Base-by-base conservation (phyloP, 2,888 invertebrate genomes). In the Drosophila neonasuta region DNA sequence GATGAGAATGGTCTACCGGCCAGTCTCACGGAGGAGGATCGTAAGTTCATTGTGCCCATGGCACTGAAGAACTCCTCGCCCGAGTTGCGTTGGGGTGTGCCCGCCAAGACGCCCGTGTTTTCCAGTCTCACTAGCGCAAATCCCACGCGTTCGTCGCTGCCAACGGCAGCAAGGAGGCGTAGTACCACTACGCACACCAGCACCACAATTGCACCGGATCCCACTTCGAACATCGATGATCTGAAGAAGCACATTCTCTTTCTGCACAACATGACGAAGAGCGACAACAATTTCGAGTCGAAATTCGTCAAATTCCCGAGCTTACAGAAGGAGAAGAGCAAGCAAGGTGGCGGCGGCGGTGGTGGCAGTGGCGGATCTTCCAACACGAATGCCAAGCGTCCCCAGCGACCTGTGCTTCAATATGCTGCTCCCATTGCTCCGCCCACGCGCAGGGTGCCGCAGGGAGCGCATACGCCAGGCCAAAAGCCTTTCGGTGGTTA, bases 291-390 rank as follows among this genome's bases (percentile, higher is more conserved):
- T 60, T 91, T 91, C 55, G 90, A 91, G 66, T 91, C 90, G 3
- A 91, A 91, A 72, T 91, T 91, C 70, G 91, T 91, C 11, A 91
- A 91, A 1, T 91, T 91, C 52, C 91, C 91, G 7, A 91, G 90
- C 65, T 71, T 91, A 20, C 90, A 90, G 55, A 89, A 89, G 49
- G 89, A 90, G 11, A 86, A 88, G 34, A 62, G 70, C 10, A 81
- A 77, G 30, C 75, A 65, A 39, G 58, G 71, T 0, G 41, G 65
- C 7, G 51, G 61, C 4, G 34, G 34, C 5, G n/a, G 36, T 2
- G 36, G 11, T 0, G 36, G 36, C n/a, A n/a, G n/a, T n/a, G 36
- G 36, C 2, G 36, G 36, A 2, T n/a, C n/a, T n/a, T 60, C 77
- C 1, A 49, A 63, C 10, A 48, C 69, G 3, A 78, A 65, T 10